Conservation (phyloP, 1,140 invertebrate genomes). For the Gerris buenoi region DNA sequence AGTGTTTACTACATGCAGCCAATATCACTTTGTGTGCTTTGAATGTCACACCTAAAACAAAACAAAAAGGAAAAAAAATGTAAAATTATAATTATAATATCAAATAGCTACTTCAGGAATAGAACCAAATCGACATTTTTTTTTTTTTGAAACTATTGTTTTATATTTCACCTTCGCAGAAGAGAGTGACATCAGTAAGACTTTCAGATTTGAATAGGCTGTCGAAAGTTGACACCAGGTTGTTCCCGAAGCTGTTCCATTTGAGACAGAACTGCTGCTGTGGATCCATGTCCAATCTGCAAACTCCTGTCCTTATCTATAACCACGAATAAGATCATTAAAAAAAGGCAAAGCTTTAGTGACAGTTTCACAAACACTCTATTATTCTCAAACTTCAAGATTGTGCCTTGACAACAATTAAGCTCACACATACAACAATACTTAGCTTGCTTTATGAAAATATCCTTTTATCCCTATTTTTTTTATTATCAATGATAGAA, state of each 20-base stretch:
- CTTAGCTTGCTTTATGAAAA: too few species aligned
- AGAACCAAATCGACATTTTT: too few species aligned
- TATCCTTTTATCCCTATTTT: too few species aligned
- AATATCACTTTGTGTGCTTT: conserved; percentile 80
- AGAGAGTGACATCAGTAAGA: conserved; percentile 73
- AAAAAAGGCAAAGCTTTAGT: too few species aligned
- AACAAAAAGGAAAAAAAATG: not conserved
- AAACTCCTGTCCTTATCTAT: not conserved
- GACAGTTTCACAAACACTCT: too few species aligned
- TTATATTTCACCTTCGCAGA: conserved; percentile 73
- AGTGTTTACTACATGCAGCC: conserved; percentile 84
- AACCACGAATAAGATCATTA: not conserved
- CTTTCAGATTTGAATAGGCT: conserved; percentile 79
- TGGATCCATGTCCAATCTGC: conserved; percentile 49
- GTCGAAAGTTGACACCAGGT: conserved; percentile 71
- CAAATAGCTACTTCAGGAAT: too few species aligned
- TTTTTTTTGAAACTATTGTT: too few species aligned
- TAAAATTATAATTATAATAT: too few species aligned
- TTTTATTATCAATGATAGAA: too few species aligned
- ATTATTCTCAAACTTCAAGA: too few species aligned
- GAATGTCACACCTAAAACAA: conserved; percentile 65
- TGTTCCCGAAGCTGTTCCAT: conserved; percentile 81
- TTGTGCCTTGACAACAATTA: too few species aligned
- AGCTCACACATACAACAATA: too few species aligned
- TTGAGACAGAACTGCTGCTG: conserved; percentile 81